Percentiles rank a stretch among this genome's conserved stretches.
These are phyloP conservation scores for Cladorhizidae sp. DNA, from an alignment of 37 sponge, comb jelly and placozoan genomes.

Conservation along the genomic window DNA sequence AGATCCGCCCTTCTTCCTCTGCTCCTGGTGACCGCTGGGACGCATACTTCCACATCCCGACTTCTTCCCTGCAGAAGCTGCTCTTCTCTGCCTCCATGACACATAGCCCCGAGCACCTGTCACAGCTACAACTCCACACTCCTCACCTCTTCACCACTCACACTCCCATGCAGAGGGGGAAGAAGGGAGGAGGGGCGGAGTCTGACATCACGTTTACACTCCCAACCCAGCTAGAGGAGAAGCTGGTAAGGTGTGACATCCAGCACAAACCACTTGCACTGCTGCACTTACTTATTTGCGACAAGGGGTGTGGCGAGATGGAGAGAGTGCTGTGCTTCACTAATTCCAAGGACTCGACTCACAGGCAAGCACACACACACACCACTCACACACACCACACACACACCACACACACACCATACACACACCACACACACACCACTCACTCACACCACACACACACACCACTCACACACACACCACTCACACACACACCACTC, in stretches of 20 bases:
- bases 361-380: slow-evolving; percentile 49
- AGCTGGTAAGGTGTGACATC: slow-evolving; percentile 24
- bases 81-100: slow-evolving; percentile 97
- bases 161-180: not conserved
- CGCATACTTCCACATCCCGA: not conserved
- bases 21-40: no score
- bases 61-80: slow-evolving; percentile 78
- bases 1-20: not conserved
- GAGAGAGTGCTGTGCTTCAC: slow-evolving; percentile 88
- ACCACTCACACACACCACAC: no score
- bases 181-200: no score
- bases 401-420: no score
- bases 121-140: slow-evolving; percentile 64
- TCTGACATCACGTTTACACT: slow-evolving; percentile 17
- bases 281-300: slow-evolving; percentile 47
- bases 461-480: no score
- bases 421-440: no score
- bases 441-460: no score
- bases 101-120: slow-evolving; percentile 85
- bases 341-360: slow-evolving; percentile 74
- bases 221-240: slow-evolving; percentile 42
- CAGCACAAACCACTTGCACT: slow-evolving; percentile 80
- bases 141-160: slow-evolving; percentile 76
- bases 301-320: not conserved
- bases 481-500: no score